Evolutionary conservation across 2,888 invertebrate species (phyloP), one percentile per base, ranked within the genome.

Genomic region (Eretmocerus hayati): DNA sequence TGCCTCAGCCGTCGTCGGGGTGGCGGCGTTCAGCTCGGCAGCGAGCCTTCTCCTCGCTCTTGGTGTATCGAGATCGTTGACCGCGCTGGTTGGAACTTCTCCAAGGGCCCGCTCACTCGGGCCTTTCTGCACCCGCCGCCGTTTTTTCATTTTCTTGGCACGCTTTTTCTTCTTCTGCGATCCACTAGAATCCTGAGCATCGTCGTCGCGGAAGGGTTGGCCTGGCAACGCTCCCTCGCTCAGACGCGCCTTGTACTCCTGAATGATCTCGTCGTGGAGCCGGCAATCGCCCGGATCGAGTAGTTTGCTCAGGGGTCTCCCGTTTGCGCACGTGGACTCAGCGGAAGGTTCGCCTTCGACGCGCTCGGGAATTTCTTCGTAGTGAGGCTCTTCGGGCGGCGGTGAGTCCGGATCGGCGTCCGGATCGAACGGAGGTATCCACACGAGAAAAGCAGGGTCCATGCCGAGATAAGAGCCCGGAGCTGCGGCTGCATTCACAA

Each of bases 391-490:
- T 5, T 59, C 58, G 19, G 16, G 60, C 48, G 60, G 56, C 33
- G 64, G 59, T 52, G 57, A 56, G 40, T 62, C 60, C 47, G 59
- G 59, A 23, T 58, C 59, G 1, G 61, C 50, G 1, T 81, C 82
- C 13, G 84, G 83, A 1, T 81, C 82, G 19, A 87, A 72, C 0
- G 90, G 90, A 5, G 90, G 90, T 56, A 90, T 89, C 89, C 89
- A 90, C 1, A 90, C 85, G 38, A 90, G 74, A 67, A 88, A 90
- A 0, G 89, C 89, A 1, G 90, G 90, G 69, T 90, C 90, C 90
- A 90, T 90, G 40, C 89, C 89, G 48, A 90, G 72, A 63, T 89
- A 90, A 0, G 89, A 90, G 18, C 90, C 90, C 2, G 90, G 90
- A 13, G 85, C 88, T 8, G 87, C 87, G 52, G 85, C 86, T 1